These are phyloP conservation scores for Neria commutata DNA, from an alignment of 2,888 invertebrate genomes.

Conservation along the genomic window DNA sequence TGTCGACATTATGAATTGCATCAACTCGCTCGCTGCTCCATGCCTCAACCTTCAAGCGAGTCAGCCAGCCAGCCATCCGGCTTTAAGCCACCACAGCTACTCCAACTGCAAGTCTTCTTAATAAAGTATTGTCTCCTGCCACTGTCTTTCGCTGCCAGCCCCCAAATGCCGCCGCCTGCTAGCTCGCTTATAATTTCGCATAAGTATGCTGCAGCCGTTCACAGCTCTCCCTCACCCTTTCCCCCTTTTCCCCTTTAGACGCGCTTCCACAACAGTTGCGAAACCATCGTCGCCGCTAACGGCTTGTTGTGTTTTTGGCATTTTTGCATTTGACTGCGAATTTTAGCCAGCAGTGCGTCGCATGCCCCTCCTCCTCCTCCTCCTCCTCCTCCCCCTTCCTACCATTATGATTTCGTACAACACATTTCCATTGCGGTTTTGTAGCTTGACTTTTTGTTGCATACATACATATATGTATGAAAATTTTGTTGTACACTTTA, in stretches of 20 bases:
- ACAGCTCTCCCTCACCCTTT: too few relatives aligned
- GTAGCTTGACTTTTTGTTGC: too few relatives aligned
- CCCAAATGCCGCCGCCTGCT: too few relatives aligned
- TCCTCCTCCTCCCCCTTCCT: background rate
- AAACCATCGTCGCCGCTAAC: too few relatives aligned
- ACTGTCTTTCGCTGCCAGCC: conserved; percentile 3
- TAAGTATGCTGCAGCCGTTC: background rate
- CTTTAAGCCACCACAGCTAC: too few relatives aligned
- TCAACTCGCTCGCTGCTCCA: background rate
- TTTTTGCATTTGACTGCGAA: conserved; percentile 2
- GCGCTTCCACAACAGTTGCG: too few relatives aligned
- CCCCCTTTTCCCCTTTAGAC: too few relatives aligned
- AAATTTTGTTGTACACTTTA: background rate
- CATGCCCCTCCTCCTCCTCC: background rate
- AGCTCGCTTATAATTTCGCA: too few relatives aligned
- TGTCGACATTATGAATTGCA: background rate
- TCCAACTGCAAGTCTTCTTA: background rate
- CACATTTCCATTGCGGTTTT: background rate
- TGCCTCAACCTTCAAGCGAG: background rate
- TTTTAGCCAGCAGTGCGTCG: too few relatives aligned
- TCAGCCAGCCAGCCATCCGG: too few relatives aligned
- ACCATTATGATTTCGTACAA: too few relatives aligned
- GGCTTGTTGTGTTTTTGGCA: background rate
- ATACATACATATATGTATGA: too few relatives aligned
- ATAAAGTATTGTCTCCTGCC: conserved; percentile 1